Conservation (phyloP, 92 coral and sea anemone species). For the Actinostola sp. region DNA sequence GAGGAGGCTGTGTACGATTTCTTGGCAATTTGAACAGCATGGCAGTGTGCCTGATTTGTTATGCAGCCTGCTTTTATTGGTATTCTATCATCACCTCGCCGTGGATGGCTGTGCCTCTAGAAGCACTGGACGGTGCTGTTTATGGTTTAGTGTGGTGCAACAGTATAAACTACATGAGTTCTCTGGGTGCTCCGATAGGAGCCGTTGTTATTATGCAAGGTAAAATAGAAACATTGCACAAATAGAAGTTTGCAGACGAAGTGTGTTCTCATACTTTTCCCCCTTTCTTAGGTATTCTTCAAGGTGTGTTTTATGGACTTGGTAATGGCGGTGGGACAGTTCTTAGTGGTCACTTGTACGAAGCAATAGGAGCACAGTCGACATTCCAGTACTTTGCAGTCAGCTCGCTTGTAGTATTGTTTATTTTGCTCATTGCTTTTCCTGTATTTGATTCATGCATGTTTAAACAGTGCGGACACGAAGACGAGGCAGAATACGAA, state of each 20-base stretch:
- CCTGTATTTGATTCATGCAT: slow-evolving; percentile 19
- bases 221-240: not conserved
- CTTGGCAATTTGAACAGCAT: slow-evolving; percentile 78
- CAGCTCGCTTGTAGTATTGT: slow-evolving; percentile 50
- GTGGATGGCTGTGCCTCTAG: slow-evolving; percentile 88
- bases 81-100: slow-evolving; percentile 77
- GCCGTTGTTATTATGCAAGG: slow-evolving; percentile 85
- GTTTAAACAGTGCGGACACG: not conserved
- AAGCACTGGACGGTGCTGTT: slow-evolving; percentile 83
- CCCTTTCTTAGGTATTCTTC: slow-evolving; percentile 70
- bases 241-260: not conserved
- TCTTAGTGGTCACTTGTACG: slow-evolving; percentile 68
- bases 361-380: slow-evolving; percentile 52
- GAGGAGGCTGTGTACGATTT: slow-evolving; percentile 60
- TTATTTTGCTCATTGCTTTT: slow-evolving; percentile 45
- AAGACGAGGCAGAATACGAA: not conserved
- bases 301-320: slow-evolving; percentile 91
- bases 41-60: slow-evolving; percentile 77
- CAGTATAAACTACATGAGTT: slow-evolving; percentile 79
- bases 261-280: slow-evolving; percentile 3
- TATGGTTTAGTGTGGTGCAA: slow-evolving; percentile 93
- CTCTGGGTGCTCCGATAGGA: slow-evolving; percentile 71
- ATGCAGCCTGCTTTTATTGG: slow-evolving; percentile 68
- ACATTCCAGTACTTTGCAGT: slow-evolving; percentile 78
- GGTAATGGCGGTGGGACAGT: slow-evolving; percentile 95